Conservation (phyloP, 2,113 vertebrate genomes). For the Ciconia boyciana region DNA sequence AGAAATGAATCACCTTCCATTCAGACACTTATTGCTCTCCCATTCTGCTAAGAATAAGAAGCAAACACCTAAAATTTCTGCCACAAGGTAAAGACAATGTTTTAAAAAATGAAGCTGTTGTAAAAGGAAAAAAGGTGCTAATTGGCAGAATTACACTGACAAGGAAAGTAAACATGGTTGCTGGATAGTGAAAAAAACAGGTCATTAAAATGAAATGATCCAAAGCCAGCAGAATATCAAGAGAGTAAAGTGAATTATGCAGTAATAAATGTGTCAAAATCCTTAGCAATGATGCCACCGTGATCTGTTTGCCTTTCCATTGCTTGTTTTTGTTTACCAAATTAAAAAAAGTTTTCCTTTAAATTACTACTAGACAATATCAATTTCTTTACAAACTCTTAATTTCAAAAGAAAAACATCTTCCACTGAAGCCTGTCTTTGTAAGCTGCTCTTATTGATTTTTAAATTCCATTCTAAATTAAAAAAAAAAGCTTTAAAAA, state of each 20-base stretch:
- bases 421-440: neutral
- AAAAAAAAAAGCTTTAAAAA: no score
- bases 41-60: neutral
- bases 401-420: neutral
- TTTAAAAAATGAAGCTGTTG: neutral
- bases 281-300: accelerated
- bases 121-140: neutral
- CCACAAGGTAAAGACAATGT: neutral
- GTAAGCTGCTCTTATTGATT: neutral
- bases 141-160: neutral
- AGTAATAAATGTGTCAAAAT: neutral
- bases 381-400: neutral
- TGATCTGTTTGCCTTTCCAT: neutral
- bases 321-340: neutral
- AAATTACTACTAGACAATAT: neutral
- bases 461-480: neutral
- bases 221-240: neutral
- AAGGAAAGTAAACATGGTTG: neutral
- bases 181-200: neutral
- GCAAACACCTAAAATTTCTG: neutral
- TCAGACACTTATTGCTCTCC: neutral
- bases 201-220: neutral
- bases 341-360: neutral
- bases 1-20: neutral
- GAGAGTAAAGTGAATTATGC: neutral